phyloP scores from a whole-genome alignment of 2,797 vertebrate genomes.

The Chaetodon trifasciatus region DNA sequence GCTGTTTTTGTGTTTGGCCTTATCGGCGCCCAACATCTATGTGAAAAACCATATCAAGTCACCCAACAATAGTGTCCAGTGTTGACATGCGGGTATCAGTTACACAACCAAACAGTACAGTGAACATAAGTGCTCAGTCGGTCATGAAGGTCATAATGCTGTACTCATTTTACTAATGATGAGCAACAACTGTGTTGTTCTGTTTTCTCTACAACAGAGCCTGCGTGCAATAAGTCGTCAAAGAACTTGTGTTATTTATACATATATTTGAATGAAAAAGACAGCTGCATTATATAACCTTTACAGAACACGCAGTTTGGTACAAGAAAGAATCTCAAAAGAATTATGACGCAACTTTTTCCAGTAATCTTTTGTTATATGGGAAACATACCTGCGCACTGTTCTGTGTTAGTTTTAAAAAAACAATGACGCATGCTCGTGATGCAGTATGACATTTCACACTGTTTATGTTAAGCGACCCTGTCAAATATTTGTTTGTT shows the following conservation, averaged over 20 bases:
- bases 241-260: not conserved
- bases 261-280: not conserved
- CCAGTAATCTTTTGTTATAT: not conserved
- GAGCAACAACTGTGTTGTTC: not conserved
- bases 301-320: not conserved
- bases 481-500: not conserved
- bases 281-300: not conserved
- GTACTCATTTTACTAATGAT: not conserved
- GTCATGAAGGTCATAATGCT: not conserved
- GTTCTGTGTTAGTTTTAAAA: not conserved
- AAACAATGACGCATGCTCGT: not conserved
- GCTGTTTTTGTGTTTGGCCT: constrained; percentile 40
- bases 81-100: constrained; percentile 40
- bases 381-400: not conserved
- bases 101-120: constrained; percentile 12
- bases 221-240: not conserved
- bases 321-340: not conserved
- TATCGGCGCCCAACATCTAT: constrained; percentile 41
- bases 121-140: not conserved
- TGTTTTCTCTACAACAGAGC: not conserved
- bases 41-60: constrained; percentile 50
- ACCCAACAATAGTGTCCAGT: constrained; percentile 43
- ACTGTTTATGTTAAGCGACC: constrained; percentile 38
- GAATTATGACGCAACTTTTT: not conserved
- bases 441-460: constrained; percentile 45